These are phyloP conservation scores for Heterohyrax brucei DNA, from an alignment of 2,797 vertebrate genomes.

Conservation along the genomic window DNA sequence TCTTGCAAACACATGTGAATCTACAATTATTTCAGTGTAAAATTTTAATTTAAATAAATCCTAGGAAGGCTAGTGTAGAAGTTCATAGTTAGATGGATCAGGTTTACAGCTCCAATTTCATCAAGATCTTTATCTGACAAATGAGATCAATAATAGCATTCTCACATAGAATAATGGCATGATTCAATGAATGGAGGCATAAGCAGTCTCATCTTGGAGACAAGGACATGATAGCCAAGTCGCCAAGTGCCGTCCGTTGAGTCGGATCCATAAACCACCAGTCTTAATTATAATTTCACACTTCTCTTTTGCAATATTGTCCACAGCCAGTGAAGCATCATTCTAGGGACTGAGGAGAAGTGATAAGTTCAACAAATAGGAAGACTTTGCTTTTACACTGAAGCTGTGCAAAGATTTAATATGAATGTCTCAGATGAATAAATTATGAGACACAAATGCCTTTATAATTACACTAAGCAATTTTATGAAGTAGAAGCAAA, in stretches of 20 bases:
- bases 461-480: constrained; percentile 76
- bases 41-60: neutral
- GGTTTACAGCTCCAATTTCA: neutral
- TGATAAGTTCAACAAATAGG: constrained; percentile 26
- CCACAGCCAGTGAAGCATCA: neutral
- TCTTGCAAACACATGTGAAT: neutral
- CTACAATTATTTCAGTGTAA: constrained; percentile 23
- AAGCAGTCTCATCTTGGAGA: neutral
- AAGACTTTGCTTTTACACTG: constrained; percentile 16
- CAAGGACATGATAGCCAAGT: neutral
- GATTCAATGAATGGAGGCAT: neutral
- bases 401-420: constrained; percentile 2
- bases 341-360: constrained; percentile 26
- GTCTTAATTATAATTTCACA: neutral
- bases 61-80: neutral
- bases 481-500: constrained; percentile 78
- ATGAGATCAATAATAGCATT: neutral
- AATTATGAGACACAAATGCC: constrained; percentile 63
- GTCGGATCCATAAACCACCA: neutral
- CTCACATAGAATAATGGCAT: neutral
- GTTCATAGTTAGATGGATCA: neutral
- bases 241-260: too few relatives aligned
- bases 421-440: constrained; percentile 9
- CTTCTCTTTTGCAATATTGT: neutral
- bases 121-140: neutral